These are phyloP conservation scores for Metaphire vulgaris DNA, from an alignment of 1,140 invertebrate genomes.

Conservation along the genomic window DNA sequence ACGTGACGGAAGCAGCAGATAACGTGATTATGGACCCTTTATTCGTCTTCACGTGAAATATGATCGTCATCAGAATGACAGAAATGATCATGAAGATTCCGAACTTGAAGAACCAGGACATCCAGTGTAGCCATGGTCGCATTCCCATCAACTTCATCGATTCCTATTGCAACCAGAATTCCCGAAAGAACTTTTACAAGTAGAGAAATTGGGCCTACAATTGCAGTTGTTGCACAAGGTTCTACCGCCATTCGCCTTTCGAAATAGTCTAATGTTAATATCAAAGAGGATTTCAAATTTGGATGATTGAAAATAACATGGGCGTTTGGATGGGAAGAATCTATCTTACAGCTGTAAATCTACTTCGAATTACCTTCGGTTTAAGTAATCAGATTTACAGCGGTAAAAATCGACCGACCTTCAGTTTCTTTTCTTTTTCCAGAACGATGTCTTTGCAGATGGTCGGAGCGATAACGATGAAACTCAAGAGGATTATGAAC, in stretches of 20 bases:
- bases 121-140: conserved; percentile 72
- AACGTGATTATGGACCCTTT: conserved; percentile 50
- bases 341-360: neutral
- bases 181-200: neutral
- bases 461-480: conserved; percentile 54
- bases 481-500: conserved; percentile 60
- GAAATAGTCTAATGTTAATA: neutral
- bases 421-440: conserved; percentile 50
- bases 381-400: neutral
- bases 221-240: conserved; percentile 23
- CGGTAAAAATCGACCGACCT: too few relatives aligned
- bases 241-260: conserved; percentile 16
- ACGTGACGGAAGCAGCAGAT: conserved; percentile 53
- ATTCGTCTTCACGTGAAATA: conserved; percentile 45
- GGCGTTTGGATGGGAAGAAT: too few relatives aligned
- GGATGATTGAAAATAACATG: neutral
- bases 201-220: conserved; percentile 1
- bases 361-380: neutral
- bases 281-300: neutral
- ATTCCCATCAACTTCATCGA: conserved; percentile 84
- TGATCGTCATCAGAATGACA: conserved; percentile 55
- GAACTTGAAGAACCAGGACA: conserved; percentile 73
- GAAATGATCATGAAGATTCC: conserved; percentile 64
- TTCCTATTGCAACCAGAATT: too few relatives aligned
- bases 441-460: conserved; percentile 48